These are phyloP conservation scores for Phrynosoma blainvillii DNA, from an alignment of 2,113 vertebrate genomes.

Conservation along the genomic window DNA sequence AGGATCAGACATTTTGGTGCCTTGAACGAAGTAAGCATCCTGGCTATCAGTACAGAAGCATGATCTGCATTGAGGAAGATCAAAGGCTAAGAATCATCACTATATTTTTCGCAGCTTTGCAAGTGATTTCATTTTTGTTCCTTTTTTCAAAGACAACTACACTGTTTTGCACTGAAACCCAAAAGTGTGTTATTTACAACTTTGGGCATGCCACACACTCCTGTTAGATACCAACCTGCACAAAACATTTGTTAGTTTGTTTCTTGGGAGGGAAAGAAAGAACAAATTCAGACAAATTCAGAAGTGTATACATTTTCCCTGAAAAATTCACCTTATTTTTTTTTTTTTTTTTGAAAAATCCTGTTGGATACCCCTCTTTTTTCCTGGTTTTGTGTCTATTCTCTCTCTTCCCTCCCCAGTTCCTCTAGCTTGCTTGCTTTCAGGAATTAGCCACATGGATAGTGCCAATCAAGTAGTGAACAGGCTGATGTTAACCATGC, in stretches of 20 bases:
- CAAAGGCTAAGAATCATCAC: conserved; percentile 58
- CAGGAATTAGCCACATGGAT: neutral
- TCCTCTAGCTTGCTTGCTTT: neutral
- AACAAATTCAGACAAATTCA: neutral
- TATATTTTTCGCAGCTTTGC: conserved; percentile 48
- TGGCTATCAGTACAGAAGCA: conserved; percentile 77
- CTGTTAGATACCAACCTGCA: neutral
- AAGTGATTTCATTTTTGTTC: conserved; percentile 48
- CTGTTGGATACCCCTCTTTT: neutral
- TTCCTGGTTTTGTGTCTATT: neutral
- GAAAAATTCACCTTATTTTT: neutral
- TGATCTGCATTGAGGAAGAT: conserved; percentile 50
- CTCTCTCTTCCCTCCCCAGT: no score
- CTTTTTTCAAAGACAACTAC: conserved; percentile 18
- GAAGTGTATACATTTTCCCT: no score
- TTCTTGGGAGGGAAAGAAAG: neutral
- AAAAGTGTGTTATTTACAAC: conserved; percentile 16
- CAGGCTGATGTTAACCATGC: neutral
- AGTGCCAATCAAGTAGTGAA: neutral
- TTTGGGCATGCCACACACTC: neutral
- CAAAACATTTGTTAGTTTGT: neutral
- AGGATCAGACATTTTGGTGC: conserved; percentile 85
- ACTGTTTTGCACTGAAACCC: conserved; percentile 38
- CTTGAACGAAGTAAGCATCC: conserved; percentile 75
- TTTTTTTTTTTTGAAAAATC: neutral